These are phyloP conservation scores for Pandemis corylana DNA, from an alignment of 2,888 invertebrate species.

Conservation along the genomic window DNA sequence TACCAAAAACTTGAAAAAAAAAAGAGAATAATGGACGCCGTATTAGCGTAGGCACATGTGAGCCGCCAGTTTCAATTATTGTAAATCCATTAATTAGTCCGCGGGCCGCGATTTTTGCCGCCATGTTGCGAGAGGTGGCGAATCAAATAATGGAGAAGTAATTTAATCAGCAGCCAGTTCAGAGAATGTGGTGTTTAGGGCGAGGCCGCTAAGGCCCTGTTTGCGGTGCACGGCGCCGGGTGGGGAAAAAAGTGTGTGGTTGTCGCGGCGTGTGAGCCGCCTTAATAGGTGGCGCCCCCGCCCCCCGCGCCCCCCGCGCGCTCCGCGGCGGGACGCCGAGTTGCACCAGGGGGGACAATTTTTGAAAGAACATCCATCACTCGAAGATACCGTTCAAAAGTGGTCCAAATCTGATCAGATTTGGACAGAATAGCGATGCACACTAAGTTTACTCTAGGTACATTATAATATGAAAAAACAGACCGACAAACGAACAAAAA, in stretches of 20 bases:
- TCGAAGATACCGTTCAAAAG: too few species aligned
- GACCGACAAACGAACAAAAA: too few species aligned
- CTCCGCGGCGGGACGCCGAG: slow-evolving; percentile 38
- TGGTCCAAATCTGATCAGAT: too few species aligned
- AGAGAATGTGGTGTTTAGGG: slow-evolving; percentile 57
- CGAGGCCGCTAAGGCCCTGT: slow-evolving; percentile 61
- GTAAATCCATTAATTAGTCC: slow-evolving; percentile 38
- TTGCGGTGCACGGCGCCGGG: slow-evolving; percentile 55
- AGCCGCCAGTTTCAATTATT: slow-evolving; percentile 16
- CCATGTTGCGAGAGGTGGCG: slow-evolving; percentile 83
- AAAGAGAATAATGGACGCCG: too few species aligned
- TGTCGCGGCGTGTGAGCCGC: slow-evolving; percentile 71
- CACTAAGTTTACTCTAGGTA: too few species aligned
- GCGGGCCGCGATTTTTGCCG: slow-evolving; percentile 64
- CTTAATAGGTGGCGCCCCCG: slow-evolving; percentile 60
- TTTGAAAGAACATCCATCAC: background rate
- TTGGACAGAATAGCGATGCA: too few species aligned
- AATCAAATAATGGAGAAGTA: slow-evolving; percentile 83
- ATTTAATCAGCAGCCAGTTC: slow-evolving; percentile 70
- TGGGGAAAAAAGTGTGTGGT: slow-evolving; percentile 73
- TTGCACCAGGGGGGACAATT: background rate
- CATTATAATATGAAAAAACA: too few species aligned
- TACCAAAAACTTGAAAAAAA: too few species aligned
- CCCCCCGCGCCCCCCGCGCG: slow-evolving; percentile 43
- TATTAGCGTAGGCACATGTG: background rate